Evolutionary conservation across 2,113 vertebrate genomes (phyloP), one percentile per base, ranked within the genome.

Genomic region (Chiloscyllium plagiosum): DNA sequence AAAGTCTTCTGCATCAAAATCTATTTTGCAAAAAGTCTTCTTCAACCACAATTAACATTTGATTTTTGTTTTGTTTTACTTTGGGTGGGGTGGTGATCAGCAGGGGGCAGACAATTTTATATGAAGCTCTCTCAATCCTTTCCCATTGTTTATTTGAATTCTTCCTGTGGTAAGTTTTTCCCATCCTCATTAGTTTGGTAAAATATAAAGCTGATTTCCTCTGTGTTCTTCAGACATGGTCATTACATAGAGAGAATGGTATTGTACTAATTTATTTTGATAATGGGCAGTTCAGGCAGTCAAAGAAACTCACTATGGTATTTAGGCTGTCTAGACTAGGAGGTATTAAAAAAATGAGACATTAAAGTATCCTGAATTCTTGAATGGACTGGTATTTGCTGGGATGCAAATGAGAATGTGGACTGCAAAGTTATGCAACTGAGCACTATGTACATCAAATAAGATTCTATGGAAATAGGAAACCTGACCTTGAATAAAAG

Each of bases 251-350:
- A 83, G 37, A 20, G 50, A 61, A 90, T 90, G 87, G 29, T 90
- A 61, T 90, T 61, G 52, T 65, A 65, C 87, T 29, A 4, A 90
- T 90, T 50, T 72, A 95, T 76, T 95, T 95, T 95, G 94, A 95
- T 72, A 76, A 95, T 95, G 66, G 69, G 22, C 52, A 52, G 94
- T 52, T 95, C 19, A 52, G 69, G 94, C 33, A 50, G 69, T 95
- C 47, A 72, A 29, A 61, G 52, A 37, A 61, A 65, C 29, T 90
- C 87, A 90, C 50, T 90, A 90, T 90, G 87, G 33, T 70, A 72
- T 95, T 69, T 76, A 33, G 42, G 70, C 68, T 52, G 94, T 95
- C 93, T 94, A 94, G 93, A 94, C 93, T 94, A 65, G 66, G 47
- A 70, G 22, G 37, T 69, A 70, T 70, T 94, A 94, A 94, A 94